A percentile compares a stretch with the other conserved stretches of the same genome.
Conservation (phyloP, 1,140 invertebrate genomes). For the Bicyclus anynana region DNA sequence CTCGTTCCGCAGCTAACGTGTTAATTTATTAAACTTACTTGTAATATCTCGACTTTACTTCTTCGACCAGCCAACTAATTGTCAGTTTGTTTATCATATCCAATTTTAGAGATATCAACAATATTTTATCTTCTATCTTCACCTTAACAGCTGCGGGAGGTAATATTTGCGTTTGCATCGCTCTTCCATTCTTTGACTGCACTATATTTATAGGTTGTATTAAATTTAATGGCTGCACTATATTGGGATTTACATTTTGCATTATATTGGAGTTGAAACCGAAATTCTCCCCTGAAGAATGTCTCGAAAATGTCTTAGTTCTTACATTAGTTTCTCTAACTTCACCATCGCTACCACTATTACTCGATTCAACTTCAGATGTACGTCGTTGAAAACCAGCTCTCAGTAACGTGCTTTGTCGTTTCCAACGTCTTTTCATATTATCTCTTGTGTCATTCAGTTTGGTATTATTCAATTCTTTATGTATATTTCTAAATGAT, state of each 20-base stretch:
- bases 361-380: conserved; percentile 51
- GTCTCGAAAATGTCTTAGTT: conserved; percentile 36
- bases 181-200: conserved; percentile 58
- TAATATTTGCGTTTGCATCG: conserved; percentile 58
- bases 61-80: conserved; percentile 83
- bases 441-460: conserved; percentile 50
- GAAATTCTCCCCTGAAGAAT: conserved; percentile 54
- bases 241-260: conserved; percentile 57
- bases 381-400: conserved; percentile 64
- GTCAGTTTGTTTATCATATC: conserved; percentile 78
- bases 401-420: conserved; percentile 63
- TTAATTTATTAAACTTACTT: too few species aligned
- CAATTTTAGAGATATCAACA: conserved; percentile 80
- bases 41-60: conserved; percentile 83
- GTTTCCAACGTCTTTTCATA: conserved; percentile 62
- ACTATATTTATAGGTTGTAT: conserved; percentile 69
- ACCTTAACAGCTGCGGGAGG: conserved; percentile 79
- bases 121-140: conserved; percentile 79
- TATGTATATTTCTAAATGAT: conserved; percentile 43
- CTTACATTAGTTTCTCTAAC: conserved; percentile 24
- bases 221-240: conserved; percentile 58
- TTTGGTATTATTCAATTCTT: conserved; percentile 46
- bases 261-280: conserved; percentile 45
- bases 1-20: too few species aligned
- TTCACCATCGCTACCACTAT: conserved; percentile 63